These are phyloP conservation scores for Jaculus jaculus DNA, from an alignment of 2,113 vertebrate species.

Conservation along the genomic window DNA sequence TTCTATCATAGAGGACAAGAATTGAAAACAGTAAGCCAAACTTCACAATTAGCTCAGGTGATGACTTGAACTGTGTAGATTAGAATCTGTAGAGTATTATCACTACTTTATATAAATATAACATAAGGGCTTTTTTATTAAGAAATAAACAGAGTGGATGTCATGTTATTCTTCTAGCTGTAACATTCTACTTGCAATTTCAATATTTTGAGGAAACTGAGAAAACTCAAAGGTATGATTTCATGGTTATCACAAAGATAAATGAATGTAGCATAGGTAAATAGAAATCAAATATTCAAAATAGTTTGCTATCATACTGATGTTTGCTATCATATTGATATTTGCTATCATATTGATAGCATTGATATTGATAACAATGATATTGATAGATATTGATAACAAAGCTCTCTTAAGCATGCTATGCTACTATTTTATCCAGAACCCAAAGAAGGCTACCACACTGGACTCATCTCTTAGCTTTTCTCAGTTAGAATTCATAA, in stretches of 20 bases:
- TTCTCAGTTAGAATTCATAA: neutral
- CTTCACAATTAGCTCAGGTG: neutral
- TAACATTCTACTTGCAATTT: neutral
- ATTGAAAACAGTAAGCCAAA: neutral
- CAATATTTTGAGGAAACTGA: neutral
- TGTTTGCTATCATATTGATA: no score
- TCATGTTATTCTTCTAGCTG: neutral
- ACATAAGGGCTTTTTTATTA: neutral
- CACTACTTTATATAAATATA: neutral
- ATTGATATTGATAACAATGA: no score
- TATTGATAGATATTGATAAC: neutral
- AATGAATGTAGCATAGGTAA: neutral
- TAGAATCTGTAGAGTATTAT: neutral
- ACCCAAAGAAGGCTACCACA: neutral
- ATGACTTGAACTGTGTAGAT: neutral
- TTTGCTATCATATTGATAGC: no score
- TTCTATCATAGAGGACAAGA: neutral
- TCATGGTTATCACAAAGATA: neutral
- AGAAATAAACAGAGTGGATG: neutral
- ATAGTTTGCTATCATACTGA: no score
- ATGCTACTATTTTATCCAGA: neutral
- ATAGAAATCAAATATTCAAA: neutral
- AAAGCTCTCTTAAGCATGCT: neutral
- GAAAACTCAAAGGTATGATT: neutral
- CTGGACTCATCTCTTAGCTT: neutral